Evolutionary conservation across 2,113 vertebrate genomes (phyloP).

Genomic region (Zosterops pallidus): DNA sequence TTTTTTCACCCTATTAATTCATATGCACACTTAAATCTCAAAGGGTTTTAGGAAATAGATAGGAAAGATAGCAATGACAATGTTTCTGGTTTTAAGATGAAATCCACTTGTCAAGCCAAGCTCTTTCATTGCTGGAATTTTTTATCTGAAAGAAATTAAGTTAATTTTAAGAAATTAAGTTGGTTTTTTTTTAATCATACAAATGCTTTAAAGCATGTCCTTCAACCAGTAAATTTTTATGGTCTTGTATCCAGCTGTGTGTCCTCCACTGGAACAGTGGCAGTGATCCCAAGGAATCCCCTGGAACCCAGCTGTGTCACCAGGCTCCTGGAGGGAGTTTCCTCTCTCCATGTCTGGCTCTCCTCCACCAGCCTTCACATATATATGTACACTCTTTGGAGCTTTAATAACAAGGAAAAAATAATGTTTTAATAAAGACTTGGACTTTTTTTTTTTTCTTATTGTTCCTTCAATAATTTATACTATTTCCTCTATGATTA

Average conservation of each 20-base stretch:
- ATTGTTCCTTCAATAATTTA: background rate
- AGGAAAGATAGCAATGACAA: conserved; percentile 61
- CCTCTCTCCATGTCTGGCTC: background rate
- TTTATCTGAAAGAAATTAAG: conserved; percentile 2
- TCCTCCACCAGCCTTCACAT: background rate
- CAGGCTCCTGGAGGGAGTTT: background rate
- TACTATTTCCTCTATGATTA: background rate
- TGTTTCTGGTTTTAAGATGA: conserved; percentile 65
- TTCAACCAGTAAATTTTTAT: background rate
- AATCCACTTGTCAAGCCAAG: conserved; percentile 50
- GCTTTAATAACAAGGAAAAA: background rate
- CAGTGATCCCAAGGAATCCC: background rate
- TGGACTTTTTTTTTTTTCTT: background rate
- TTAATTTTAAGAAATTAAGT: background rate
- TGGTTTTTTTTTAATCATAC: background rate
- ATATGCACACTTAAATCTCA: conserved; percentile 46
- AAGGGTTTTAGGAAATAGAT: conserved; percentile 53
- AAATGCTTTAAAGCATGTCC: background rate
- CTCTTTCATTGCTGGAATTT: background rate
- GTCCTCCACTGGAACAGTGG: background rate
- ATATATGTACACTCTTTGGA: background rate
- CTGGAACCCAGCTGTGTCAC: background rate
- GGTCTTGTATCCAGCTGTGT: fast-evolving
- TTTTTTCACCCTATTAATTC: conserved; percentile 72
- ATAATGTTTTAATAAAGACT: background rate